Conservation (phyloP, 2,888 invertebrate genomes). For the Lepidochrysops patricia region DNA sequence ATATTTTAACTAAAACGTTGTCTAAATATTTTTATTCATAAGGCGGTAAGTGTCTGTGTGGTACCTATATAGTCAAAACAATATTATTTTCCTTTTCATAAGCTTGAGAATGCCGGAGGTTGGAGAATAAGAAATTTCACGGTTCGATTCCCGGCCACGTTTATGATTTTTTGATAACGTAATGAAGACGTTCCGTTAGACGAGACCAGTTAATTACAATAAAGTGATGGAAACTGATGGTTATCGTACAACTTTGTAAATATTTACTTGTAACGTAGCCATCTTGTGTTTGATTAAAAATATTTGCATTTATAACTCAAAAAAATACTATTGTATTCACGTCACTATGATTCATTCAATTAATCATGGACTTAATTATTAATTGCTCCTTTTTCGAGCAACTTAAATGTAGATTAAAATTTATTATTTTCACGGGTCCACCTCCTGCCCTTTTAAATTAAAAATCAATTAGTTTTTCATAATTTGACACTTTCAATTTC, state of each 20-base stretch:
- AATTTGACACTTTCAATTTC: neutral
- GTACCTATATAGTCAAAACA: too few species aligned
- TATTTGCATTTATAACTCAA: neutral
- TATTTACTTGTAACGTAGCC: neutral
- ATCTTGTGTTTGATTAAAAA: neutral
- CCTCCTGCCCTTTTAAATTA: neutral
- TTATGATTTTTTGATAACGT: slow-evolving; percentile 5
- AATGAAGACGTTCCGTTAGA: slow-evolving; percentile 1
- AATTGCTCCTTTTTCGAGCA: neutral
- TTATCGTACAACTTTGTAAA: neutral
- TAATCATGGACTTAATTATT: neutral
- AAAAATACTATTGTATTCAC: neutral
- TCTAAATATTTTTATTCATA: too few species aligned
- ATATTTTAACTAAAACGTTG: too few species aligned
- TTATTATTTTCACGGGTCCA: neutral
- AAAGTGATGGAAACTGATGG: neutral
- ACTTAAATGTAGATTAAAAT: neutral
- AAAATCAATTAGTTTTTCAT: neutral
- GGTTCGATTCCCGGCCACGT: slow-evolving; percentile 3
- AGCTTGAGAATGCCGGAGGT: neutral
- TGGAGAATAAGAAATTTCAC: slow-evolving; percentile 7
- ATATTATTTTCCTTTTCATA: neutral
- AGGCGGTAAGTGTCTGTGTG: too few species aligned
- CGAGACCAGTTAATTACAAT: neutral
- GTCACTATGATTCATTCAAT: neutral